phyloP scores from a whole-genome alignment of 2,888 invertebrate genomes.

The Didymodactylos carnosus region DNA sequence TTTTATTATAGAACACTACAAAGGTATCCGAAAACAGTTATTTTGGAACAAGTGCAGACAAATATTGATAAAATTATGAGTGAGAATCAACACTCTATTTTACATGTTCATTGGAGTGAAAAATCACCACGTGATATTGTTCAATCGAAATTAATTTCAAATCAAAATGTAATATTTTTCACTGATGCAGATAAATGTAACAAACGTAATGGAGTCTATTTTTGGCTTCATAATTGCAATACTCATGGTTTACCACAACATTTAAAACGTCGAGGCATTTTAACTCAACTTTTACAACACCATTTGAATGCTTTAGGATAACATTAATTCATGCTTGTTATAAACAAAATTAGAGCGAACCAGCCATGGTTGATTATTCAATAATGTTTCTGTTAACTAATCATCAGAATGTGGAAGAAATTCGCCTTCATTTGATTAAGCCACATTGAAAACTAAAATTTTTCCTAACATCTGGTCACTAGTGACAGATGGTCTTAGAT shows the following conservation, averaged over 20 bases:
- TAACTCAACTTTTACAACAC: neutral
- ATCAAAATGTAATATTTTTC: neutral
- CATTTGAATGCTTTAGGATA: neutral
- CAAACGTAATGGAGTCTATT: neutral
- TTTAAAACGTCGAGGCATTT: neutral
- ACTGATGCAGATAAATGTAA: neutral
- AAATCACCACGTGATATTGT: neutral
- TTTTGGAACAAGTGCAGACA: neutral
- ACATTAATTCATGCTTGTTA: neutral
- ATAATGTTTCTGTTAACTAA: no score
- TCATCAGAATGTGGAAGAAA: no score
- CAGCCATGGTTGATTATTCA: no score
- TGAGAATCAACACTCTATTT: neutral
- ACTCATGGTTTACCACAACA: neutral
- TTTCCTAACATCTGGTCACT: no score
- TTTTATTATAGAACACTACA: neutral
- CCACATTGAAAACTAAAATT: no score
- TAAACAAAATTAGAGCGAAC: neutral
- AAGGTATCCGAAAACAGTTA: neutral
- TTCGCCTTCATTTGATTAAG: no score
- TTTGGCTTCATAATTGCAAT: neutral
- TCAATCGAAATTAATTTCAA: neutral
- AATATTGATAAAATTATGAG: neutral
- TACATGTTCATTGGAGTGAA: neutral
- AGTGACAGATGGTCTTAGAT: no score